Percentiles rank a stretch among this genome's conserved stretches.
Evolutionary conservation across 2,797 vertebrate genomes (phyloP).

Genomic region (Apodemus agrarius): DNA sequence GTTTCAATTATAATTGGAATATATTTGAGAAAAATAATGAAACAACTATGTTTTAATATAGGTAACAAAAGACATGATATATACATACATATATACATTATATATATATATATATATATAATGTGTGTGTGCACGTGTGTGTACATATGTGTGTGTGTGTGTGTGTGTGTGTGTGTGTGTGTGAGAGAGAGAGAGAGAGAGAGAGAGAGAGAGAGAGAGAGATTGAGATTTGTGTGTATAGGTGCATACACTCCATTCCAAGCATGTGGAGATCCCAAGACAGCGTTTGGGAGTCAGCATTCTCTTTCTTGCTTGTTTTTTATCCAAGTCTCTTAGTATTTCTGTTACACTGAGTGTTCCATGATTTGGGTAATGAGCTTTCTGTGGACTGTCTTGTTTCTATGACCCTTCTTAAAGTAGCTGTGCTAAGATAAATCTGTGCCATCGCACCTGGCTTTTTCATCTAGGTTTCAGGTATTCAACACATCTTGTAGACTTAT

Average conservation of each 20-base stretch:
- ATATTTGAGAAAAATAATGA: neutral
- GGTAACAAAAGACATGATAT: neutral
- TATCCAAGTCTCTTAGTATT: neutral
- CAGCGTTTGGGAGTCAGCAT: too few relatives aligned
- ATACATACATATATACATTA: too few relatives aligned
- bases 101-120: neutral
- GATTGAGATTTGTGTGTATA: neutral
- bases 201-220: too few relatives aligned
- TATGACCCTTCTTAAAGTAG: neutral
- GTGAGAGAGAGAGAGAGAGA: neutral
- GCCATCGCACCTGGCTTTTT: neutral
- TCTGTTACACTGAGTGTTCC: neutral
- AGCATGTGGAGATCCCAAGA: neutral
- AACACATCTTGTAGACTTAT: neutral
- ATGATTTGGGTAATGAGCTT: neutral
- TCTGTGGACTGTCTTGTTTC: neutral
- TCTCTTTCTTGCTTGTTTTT: neutral
- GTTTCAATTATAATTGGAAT: neutral
- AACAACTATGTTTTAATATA: neutral
- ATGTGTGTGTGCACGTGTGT: neutral
- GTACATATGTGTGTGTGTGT: too few relatives aligned
- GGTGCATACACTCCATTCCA: neutral
- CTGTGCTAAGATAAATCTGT: neutral
- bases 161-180: neutral
- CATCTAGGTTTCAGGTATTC: neutral